Percentiles rank a stretch among this genome's conserved stretches.
Conservation (phyloP, 2,888 invertebrate genomes). For the Lomographa bimaculata region DNA sequence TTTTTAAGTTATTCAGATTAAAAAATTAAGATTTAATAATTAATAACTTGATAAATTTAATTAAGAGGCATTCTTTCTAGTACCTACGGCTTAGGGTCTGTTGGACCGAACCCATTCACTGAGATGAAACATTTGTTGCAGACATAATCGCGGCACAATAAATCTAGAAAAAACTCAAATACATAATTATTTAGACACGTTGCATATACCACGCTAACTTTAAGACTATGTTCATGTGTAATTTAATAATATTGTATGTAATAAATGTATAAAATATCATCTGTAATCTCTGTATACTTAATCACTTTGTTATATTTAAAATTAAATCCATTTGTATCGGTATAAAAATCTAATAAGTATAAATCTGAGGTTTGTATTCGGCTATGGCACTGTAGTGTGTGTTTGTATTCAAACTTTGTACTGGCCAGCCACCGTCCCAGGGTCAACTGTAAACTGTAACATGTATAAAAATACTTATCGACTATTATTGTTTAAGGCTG, state of each 20-base stretch:
- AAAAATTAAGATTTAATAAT: too few species aligned
- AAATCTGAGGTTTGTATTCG: conserved; percentile 79
- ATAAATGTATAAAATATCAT: conserved; percentile 84
- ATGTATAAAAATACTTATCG: conserved; percentile 81
- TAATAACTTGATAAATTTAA: too few species aligned
- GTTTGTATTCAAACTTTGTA: conserved; percentile 77
- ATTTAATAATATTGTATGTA: conserved; percentile 81
- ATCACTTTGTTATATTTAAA: conserved; percentile 83
- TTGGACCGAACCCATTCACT: neutral
- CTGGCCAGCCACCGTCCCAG: conserved; percentile 55
- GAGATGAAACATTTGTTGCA: conserved; percentile 25
- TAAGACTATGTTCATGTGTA: conserved; percentile 80
- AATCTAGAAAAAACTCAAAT: conserved; percentile 27
- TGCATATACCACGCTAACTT: conserved; percentile 68
- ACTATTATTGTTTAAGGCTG: conserved; percentile 81
- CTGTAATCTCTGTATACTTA: conserved; percentile 84
- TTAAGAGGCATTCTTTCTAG: too few species aligned
- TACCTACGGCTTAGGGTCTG: conserved; percentile 1
- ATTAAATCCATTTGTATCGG: conserved; percentile 84
- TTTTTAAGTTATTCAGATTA: too few species aligned
- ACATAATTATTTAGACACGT: conserved; percentile 56
- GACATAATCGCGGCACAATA: conserved; percentile 32
- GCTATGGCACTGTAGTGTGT: conserved; percentile 76
- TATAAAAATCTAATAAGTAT: conserved; percentile 83
- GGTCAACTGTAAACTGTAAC: conserved; percentile 48